These are phyloP conservation scores for Blastobasis lacticolella DNA, from an alignment of 2,888 invertebrate genomes.

Conservation along the genomic window DNA sequence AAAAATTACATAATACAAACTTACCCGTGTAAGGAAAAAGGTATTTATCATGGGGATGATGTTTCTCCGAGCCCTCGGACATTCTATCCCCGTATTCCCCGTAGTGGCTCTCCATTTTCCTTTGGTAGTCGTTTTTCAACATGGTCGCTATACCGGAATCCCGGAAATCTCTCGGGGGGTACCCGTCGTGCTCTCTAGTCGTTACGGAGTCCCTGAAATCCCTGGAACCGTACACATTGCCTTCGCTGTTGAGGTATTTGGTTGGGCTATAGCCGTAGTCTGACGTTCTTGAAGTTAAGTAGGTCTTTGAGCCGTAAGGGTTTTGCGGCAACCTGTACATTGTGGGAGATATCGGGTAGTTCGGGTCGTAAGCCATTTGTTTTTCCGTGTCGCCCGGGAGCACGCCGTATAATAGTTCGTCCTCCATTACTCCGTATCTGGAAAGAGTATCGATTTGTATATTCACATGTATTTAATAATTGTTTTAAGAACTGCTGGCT, in stretches of 20 bases:
- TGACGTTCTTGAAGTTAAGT: slow-evolving; percentile 56
- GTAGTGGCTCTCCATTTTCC: slow-evolving; percentile 63
- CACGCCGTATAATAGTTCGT: slow-evolving; percentile 63
- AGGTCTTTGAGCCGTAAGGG: slow-evolving; percentile 67
- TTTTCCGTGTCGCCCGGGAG: slow-evolving; percentile 56
- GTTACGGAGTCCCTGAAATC: slow-evolving; percentile 56
- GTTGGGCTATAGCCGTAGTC: slow-evolving; percentile 69
- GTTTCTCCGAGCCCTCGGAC: slow-evolving; percentile 82
- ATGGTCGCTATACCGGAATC: slow-evolving; percentile 67
- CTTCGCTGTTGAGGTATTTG: slow-evolving; percentile 52
- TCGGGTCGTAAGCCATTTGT: slow-evolving; percentile 62
- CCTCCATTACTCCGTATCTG: slow-evolving; percentile 66
- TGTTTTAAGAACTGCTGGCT: too few relatives aligned
- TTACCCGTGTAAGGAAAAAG: slow-evolving; percentile 87
- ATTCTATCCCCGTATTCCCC: slow-evolving; percentile 77
- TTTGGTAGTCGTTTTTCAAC: slow-evolving; percentile 70
- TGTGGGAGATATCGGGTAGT: slow-evolving; percentile 65
- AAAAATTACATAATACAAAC: slow-evolving; percentile 11
- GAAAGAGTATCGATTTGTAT: not conserved
- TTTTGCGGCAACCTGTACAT: slow-evolving; percentile 63
- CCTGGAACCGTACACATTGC: slow-evolving; percentile 54
- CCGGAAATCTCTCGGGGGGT: slow-evolving; percentile 57
- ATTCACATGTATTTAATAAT: too few relatives aligned
- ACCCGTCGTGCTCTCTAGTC: slow-evolving; percentile 57
- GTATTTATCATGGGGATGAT: slow-evolving; percentile 84